A percentile compares a stretch with the other conserved stretches of the same genome.
These are phyloP conservation scores for Vandiemenella viatica DNA, from an alignment of 2,888 invertebrate genomes.

Conservation along the genomic window DNA sequence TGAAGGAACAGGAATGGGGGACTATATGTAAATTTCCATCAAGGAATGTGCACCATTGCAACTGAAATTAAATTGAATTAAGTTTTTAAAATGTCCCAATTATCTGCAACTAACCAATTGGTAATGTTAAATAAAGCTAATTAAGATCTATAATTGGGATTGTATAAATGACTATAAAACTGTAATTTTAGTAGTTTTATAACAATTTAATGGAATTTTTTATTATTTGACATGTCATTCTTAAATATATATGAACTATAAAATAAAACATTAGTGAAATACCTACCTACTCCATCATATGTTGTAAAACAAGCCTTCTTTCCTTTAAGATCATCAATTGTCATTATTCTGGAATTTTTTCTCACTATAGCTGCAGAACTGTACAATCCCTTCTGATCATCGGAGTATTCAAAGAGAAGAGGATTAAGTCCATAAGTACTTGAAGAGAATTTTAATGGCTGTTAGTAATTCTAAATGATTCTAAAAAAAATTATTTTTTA, in stretches of 20 bases:
- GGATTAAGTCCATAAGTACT: slow-evolving; percentile 41
- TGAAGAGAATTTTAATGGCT: slow-evolving; percentile 20
- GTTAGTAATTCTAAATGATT: not conserved
- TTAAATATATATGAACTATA: not conserved
- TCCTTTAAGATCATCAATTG: slow-evolving; percentile 48
- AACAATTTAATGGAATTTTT: no score
- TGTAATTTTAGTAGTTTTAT: no score
- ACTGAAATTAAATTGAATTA: no score
- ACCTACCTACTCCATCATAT: slow-evolving; percentile 41
- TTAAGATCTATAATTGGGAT: no score
- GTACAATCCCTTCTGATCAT: slow-evolving; percentile 40
- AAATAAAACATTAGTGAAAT: slow-evolving; percentile 27
- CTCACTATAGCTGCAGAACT: slow-evolving; percentile 53
- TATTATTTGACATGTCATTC: no score
- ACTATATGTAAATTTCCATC: no score
- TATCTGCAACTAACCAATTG: no score
- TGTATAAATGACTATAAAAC: no score
- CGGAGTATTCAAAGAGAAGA: slow-evolving; percentile 44
- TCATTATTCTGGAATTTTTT: slow-evolving; percentile 37
- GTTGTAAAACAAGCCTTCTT: slow-evolving; percentile 65
- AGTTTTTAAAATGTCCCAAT: no score
- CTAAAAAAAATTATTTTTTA: not conserved
- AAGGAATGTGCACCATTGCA: no score
- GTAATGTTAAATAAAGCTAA: no score
- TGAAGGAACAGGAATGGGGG: no score